These are phyloP conservation scores for Agrochola litura DNA, from an alignment of 2,888 invertebrate species.

Conservation along the genomic window DNA sequence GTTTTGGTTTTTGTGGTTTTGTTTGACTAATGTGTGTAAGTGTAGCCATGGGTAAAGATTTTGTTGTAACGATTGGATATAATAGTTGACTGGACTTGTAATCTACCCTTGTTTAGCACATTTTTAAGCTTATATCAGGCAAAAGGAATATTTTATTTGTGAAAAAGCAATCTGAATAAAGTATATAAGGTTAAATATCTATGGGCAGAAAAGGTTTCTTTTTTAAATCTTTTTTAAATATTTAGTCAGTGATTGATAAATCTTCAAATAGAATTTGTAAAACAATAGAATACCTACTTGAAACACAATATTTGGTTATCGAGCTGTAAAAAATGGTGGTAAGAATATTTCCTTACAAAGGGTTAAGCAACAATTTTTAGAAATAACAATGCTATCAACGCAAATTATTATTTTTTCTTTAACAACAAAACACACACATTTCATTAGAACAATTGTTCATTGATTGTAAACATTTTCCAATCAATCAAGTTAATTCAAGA, in stretches of 20 bases:
- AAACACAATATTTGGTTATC: too few species aligned
- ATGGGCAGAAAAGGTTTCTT: too few species aligned
- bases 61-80: background rate
- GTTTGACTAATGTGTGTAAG: background rate
- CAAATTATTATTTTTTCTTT: background rate
- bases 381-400: background rate
- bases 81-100: background rate
- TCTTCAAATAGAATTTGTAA: too few species aligned
- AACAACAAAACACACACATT: background rate
- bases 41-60: background rate
- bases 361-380: too few species aligned
- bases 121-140: background rate
- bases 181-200: too few species aligned
- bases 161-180: too few species aligned
- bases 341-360: too few species aligned
- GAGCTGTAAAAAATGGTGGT: too few species aligned
- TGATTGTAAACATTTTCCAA: background rate
- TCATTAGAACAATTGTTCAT: background rate
- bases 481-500: background rate
- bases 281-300: too few species aligned
- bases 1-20: conserved; percentile 5
- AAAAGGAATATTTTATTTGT: too few species aligned
- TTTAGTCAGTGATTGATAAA: too few species aligned
- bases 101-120: background rate
- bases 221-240: too few species aligned